Conservation (phyloP, 2,797 vertebrate species). For the Distichodus sexfasciatus region DNA sequence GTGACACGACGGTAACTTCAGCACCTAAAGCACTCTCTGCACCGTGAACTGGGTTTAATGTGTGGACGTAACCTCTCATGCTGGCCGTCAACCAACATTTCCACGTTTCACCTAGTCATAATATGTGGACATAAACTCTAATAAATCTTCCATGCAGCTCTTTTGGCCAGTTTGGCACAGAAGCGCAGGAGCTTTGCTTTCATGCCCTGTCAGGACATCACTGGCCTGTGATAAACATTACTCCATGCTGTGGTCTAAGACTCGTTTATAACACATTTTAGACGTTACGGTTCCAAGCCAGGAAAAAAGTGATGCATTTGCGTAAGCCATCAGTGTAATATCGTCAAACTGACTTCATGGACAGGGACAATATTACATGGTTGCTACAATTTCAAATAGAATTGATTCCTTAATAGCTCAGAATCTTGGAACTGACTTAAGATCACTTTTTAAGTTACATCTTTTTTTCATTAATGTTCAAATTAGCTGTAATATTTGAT, state of each 20-base stretch:
- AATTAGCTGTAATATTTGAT: too few relatives aligned
- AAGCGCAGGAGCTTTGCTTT: neutral
- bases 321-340: neutral
- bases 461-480: too few relatives aligned
- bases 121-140: slow-evolving; percentile 15
- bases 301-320: neutral
- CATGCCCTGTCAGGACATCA: slow-evolving; percentile 10
- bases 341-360: too few relatives aligned
- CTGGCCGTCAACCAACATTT: slow-evolving; percentile 22
- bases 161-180: slow-evolving; percentile 8
- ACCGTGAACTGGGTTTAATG: slow-evolving; percentile 13
- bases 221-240: slow-evolving; percentile 36
- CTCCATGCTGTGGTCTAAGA: neutral
- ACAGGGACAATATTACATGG: too few relatives aligned
- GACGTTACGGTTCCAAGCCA: neutral
- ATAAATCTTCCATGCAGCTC: slow-evolving; percentile 23
- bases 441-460: too few relatives aligned
- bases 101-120: slow-evolving; percentile 29
- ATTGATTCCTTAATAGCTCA: too few relatives aligned
- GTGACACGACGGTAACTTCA: slow-evolving; percentile 12
- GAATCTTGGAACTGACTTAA: too few relatives aligned
- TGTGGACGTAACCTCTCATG: slow-evolving; percentile 25
- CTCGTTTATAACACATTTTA: neutral
- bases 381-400: too few relatives aligned
- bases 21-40: neutral